phyloP scores from a whole-genome alignment of 2,797 vertebrate genomes.

The Eulemur mongoz region DNA sequence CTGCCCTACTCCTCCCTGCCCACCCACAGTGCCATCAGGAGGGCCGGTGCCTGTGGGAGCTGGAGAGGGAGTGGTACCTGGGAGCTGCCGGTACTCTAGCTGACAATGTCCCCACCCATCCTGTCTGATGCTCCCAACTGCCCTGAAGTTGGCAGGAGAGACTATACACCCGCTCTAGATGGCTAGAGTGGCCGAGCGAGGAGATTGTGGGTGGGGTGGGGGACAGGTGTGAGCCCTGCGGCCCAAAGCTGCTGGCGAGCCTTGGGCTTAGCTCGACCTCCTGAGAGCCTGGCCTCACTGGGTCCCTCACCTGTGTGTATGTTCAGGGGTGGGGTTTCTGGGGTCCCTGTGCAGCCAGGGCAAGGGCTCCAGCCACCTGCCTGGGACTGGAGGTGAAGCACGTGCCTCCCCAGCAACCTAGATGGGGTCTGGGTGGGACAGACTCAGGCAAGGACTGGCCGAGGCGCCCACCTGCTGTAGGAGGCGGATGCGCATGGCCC shows the following conservation, averaged over 20 bases:
- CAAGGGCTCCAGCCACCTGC: background rate
- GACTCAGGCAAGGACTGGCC: background rate
- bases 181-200: no score
- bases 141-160: background rate
- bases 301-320: background rate
- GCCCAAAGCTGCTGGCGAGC: background rate
- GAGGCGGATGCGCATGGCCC: conserved; percentile 95
- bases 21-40: background rate
- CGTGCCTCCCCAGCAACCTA: background rate
- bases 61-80: background rate
- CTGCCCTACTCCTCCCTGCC: background rate
- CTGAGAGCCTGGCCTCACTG: background rate
- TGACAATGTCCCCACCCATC: background rate
- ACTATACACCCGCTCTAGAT: background rate
- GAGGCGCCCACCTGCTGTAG: conserved; percentile 88
- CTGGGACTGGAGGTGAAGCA: background rate
- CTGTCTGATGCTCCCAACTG: background rate
- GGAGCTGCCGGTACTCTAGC: background rate
- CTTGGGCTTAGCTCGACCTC: background rate
- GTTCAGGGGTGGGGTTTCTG: background rate
- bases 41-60: background rate
- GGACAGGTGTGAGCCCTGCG: accelerated
- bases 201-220: background rate
- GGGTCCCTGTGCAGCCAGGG: background rate
- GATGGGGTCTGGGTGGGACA: background rate